A percentile compares a stretch with the other conserved stretches of the same genome.
Conservation (phyloP, 2,797 vertebrate genomes). For the Onychomys leucogaster region DNA sequence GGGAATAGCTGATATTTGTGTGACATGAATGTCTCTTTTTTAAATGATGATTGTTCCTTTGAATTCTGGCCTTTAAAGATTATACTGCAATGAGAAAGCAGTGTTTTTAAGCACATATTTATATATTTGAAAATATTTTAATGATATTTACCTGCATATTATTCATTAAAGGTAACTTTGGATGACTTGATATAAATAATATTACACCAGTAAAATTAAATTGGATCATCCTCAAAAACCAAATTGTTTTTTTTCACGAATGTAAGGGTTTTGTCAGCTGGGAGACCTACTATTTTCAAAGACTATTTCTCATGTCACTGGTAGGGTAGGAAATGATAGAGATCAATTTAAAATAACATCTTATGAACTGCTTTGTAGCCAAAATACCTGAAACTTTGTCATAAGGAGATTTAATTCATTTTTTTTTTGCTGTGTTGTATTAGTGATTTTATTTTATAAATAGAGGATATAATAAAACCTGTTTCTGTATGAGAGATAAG, state of each 20-base stretch:
- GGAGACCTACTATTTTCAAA: conserved; percentile 61
- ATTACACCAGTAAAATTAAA: conserved; percentile 65
- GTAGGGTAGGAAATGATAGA: conserved; percentile 6
- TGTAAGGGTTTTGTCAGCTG: conserved; percentile 62
- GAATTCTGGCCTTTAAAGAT: conserved; percentile 71
- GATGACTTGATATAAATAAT: conserved; percentile 64
- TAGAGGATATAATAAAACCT: conserved; percentile 43
- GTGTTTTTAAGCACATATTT: conserved; percentile 69
- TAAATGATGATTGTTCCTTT: conserved; percentile 59
- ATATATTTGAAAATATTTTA: conserved; percentile 70
- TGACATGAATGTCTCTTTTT: conserved; percentile 49
- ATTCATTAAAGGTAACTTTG: conserved; percentile 68
- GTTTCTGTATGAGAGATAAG: conserved; percentile 58
- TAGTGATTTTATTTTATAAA: conserved; percentile 70
- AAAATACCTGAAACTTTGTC: conserved; percentile 62
- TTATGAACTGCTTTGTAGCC: conserved; percentile 66
- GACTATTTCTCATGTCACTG: conserved; percentile 41
- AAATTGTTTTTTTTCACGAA: conserved; percentile 73
- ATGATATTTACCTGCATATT: conserved; percentile 55
- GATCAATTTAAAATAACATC: conserved; percentile 70
- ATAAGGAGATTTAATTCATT: conserved; percentile 66
- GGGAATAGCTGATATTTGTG: conserved; percentile 49
- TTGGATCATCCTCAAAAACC: conserved; percentile 50
- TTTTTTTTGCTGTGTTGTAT: conserved; percentile 64
- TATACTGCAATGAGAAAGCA: conserved; percentile 69